These are phyloP conservation scores for Ammodramus savannarum DNA, from an alignment of 2,113 vertebrate genomes.

Conservation along the genomic window DNA sequence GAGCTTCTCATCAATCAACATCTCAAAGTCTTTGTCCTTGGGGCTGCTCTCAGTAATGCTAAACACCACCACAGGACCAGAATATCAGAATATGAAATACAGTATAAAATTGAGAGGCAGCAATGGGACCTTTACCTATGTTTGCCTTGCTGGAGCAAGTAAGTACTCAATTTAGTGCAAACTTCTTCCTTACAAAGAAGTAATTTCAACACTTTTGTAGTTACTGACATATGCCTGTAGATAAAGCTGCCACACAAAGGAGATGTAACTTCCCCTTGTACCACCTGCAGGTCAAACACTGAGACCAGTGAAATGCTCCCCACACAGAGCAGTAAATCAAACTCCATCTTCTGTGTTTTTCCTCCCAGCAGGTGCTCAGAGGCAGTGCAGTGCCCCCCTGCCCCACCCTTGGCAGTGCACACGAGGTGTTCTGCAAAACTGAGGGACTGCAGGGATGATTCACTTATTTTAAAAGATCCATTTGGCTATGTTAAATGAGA, in stretches of 20 bases:
- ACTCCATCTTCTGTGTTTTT: background rate
- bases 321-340: background rate
- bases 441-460: background rate
- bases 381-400: background rate
- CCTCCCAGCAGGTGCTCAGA: background rate
- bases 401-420: background rate
- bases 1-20: background rate
- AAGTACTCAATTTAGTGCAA: background rate
- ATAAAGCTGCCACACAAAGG: background rate
- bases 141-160: background rate
- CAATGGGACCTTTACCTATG: background rate
- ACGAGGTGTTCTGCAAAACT: background rate
- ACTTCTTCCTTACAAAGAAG: background rate
- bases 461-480: background rate
- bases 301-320: fast-evolving
- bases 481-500: background rate
- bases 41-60: background rate
- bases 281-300: background rate
- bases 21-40: background rate
- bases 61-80: background rate
- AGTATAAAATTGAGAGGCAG: background rate
- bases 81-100: background rate
- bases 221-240: background rate
- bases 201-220: background rate
- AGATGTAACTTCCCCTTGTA: background rate